These are phyloP conservation scores for Stratiomys singularior DNA, from an alignment of 2,888 invertebrate species.

Conservation along the genomic window DNA sequence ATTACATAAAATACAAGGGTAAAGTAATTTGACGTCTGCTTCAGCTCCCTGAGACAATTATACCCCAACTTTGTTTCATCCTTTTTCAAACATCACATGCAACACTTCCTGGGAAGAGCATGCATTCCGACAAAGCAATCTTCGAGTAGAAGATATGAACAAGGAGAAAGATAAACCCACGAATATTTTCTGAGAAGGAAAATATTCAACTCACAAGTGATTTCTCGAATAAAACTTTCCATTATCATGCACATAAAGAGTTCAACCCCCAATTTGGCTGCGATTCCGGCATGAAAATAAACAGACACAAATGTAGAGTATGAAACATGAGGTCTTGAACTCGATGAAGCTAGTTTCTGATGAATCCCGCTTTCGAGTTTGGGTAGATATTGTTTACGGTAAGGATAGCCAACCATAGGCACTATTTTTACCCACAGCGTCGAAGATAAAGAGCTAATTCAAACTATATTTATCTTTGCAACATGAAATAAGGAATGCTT, in stretches of 20 bases:
- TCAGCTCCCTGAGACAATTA: too few relatives aligned
- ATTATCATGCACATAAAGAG: slow-evolving; percentile 52
- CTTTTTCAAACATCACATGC: neutral
- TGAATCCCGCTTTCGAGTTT: neutral
- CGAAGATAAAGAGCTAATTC: neutral
- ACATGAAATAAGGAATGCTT: slow-evolving; percentile 1
- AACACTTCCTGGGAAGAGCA: neutral
- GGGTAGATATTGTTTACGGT: neutral
- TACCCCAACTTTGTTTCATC: neutral
- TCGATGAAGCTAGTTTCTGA: neutral
- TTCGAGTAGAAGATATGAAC: neutral
- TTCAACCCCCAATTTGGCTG: slow-evolving; percentile 49
- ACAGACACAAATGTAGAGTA: neutral
- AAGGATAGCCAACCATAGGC: neutral
- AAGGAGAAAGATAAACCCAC: neutral
- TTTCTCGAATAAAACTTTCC: slow-evolving; percentile 51
- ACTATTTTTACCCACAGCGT: neutral
- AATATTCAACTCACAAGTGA: slow-evolving; percentile 49
- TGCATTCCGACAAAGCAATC: neutral
- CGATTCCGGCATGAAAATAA: neutral
- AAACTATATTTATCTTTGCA: neutral
- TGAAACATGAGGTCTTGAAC: neutral
- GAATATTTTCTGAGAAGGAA: neutral
- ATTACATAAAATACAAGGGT: slow-evolving; percentile 11
- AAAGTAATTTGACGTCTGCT: slow-evolving; percentile 20